Evolutionary conservation across 2,113 vertebrate species (phyloP).

Genomic region (Poecile atricapillus): DNA sequence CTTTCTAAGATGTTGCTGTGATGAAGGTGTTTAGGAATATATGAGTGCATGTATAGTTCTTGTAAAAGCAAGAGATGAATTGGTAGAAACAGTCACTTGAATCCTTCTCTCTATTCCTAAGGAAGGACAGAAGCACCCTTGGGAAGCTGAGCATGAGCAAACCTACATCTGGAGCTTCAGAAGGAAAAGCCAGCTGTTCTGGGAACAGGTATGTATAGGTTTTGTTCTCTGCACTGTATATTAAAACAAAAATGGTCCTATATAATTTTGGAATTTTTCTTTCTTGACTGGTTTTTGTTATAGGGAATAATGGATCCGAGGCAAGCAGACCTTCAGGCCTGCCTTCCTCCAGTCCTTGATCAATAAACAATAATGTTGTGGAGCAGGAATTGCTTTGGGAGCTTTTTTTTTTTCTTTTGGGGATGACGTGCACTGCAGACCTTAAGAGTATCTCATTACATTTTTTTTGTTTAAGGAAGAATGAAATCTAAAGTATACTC

Average conservation of each 20-base stretch:
- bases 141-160: conserved; percentile 84
- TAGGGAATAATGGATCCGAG: background rate
- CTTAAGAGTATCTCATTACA: background rate
- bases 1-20: background rate
- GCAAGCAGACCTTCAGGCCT: background rate
- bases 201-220: conserved; percentile 73
- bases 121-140: conserved; percentile 82
- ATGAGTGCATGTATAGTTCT: background rate
- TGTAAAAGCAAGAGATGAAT: background rate
- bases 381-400: background rate
- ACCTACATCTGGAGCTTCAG: conserved; percentile 78
- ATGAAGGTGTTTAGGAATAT: background rate
- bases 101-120: conserved; percentile 26
- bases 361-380: background rate
- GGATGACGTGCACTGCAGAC: background rate
- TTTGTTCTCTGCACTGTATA: background rate
- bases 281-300: background rate
- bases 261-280: background rate
- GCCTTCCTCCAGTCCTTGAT: background rate
- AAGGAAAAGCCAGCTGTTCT: conserved; percentile 88
- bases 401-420: background rate
- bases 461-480: background rate
- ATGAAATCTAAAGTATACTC: background rate
- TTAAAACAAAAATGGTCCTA: background rate
- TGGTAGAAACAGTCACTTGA: background rate